A percentile compares a stretch with the other conserved stretches of the same genome.
Evolutionary conservation across 2,797 vertebrate species (phyloP).

Genomic region (Ataeniobius toweri): DNA sequence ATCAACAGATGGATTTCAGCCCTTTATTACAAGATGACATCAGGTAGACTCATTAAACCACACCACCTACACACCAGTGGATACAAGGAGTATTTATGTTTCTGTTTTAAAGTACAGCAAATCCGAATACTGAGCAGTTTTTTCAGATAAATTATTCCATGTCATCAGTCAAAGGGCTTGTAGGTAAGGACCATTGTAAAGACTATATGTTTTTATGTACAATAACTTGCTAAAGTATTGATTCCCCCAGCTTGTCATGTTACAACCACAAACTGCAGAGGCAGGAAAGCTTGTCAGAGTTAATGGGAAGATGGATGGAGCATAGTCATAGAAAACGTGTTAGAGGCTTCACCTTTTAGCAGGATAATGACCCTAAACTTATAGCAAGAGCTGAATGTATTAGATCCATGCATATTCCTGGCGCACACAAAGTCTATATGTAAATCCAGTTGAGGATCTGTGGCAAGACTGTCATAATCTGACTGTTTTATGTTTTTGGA

Average conservation of each 20-base stretch:
- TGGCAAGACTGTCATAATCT: background rate
- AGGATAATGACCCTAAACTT: background rate
- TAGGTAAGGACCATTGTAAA: background rate
- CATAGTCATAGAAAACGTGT: background rate
- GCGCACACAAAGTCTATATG: background rate
- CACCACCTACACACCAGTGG: slow-evolving; percentile 22
- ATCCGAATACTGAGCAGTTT: background rate
- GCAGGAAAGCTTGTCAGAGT: background rate
- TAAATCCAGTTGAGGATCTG: background rate
- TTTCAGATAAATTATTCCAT: background rate
- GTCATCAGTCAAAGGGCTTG: background rate
- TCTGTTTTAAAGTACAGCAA: slow-evolving; percentile 14
- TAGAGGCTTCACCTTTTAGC: background rate
- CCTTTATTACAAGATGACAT: slow-evolving; percentile 48
- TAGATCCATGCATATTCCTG: background rate
- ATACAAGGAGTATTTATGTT: slow-evolving; percentile 24
- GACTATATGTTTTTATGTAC: background rate
- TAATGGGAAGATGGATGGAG: background rate
- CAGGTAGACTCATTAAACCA: slow-evolving; percentile 59
- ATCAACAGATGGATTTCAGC: slow-evolving; percentile 47
- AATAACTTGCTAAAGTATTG: background rate
- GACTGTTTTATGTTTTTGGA: no score
- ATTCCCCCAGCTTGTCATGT: background rate
- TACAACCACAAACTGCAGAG: background rate
- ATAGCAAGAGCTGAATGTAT: background rate